These are phyloP conservation scores for Astropecten irregularis DNA, from an alignment of 53 echinoderm and acorn worm species.

Conservation along the genomic window DNA sequence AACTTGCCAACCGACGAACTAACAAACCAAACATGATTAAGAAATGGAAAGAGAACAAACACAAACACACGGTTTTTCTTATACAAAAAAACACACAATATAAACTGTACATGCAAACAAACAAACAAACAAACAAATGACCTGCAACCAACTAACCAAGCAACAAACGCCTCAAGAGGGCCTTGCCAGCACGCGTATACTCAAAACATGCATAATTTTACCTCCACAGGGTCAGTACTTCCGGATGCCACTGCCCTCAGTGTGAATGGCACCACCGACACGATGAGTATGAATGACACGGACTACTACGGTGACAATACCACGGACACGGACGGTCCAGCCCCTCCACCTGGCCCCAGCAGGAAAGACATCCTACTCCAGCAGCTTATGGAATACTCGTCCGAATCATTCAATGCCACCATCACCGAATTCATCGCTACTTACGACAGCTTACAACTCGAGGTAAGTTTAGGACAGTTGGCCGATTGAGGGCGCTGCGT, in stretches of 20 bases:
- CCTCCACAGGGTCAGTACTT: not conserved
- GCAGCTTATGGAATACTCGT: not conserved
- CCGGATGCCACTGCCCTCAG: not conserved
- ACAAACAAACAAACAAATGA: too few species aligned
- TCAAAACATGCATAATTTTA: too few species aligned
- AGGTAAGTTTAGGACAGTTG: not conserved
- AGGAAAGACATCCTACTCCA: not conserved
- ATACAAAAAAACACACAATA: too few species aligned
- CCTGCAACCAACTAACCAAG: too few species aligned
- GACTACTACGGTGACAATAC: not conserved
- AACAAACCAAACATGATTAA: too few species aligned
- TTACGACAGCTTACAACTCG: constrained; percentile 6
- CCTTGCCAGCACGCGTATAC: too few species aligned
- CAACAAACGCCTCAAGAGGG: too few species aligned
- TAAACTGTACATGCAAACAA: too few species aligned
- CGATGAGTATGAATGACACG: not conserved
- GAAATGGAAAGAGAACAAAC: too few species aligned
- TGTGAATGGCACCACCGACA: not conserved
- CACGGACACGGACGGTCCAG: not conserved
- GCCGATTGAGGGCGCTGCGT: too few species aligned
- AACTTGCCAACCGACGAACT: too few species aligned
- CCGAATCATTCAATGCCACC: constrained; percentile 1
- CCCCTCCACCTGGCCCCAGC: not conserved
- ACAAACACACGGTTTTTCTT: too few species aligned
- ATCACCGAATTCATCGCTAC: not conserved